phyloP scores from a whole-genome alignment of 1,140 invertebrate genomes.

The Limonius californicus region DNA sequence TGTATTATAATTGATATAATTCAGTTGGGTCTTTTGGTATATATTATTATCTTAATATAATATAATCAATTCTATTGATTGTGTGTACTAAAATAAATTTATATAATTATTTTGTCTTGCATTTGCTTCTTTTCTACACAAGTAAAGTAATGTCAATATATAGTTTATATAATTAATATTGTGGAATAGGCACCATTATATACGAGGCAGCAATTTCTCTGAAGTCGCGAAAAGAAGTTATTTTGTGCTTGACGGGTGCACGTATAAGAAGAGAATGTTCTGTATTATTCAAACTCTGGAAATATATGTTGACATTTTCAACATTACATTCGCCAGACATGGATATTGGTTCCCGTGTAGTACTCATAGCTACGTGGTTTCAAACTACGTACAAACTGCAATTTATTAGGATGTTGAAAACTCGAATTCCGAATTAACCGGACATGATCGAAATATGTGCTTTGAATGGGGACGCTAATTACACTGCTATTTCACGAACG shows the following conservation, averaged over 20 bases:
- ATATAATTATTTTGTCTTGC: too few relatives aligned
- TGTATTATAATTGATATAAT: too few relatives aligned
- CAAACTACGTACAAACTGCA: constrained; percentile 25
- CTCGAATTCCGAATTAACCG: constrained; percentile 31
- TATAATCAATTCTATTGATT: too few relatives aligned
- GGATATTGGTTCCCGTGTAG: constrained; percentile 4
- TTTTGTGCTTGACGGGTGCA: constrained; percentile 1
- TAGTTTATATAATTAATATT: too few relatives aligned
- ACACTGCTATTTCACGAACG: constrained; percentile 6
- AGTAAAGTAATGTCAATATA: too few relatives aligned
- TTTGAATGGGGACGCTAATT: constrained; percentile 23
- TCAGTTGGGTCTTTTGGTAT: too few relatives aligned
- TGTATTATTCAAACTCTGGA: constrained; percentile 6
- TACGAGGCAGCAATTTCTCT: too few relatives aligned
- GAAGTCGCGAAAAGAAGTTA: not conserved
- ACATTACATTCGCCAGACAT: constrained; percentile 3
- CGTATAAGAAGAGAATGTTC: constrained; percentile 4
- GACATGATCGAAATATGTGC: constrained; percentile 32
- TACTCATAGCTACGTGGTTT: constrained; percentile 12
- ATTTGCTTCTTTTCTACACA: too few relatives aligned
- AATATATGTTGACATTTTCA: constrained; percentile 12
- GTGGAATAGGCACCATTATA: too few relatives aligned
- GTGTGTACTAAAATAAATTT: too few relatives aligned
- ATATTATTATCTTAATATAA: too few relatives aligned
- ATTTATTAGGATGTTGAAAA: constrained; percentile 28